Conservation (phyloP, 2,888 invertebrate species). For the Agriopis leucophaearia region DNA sequence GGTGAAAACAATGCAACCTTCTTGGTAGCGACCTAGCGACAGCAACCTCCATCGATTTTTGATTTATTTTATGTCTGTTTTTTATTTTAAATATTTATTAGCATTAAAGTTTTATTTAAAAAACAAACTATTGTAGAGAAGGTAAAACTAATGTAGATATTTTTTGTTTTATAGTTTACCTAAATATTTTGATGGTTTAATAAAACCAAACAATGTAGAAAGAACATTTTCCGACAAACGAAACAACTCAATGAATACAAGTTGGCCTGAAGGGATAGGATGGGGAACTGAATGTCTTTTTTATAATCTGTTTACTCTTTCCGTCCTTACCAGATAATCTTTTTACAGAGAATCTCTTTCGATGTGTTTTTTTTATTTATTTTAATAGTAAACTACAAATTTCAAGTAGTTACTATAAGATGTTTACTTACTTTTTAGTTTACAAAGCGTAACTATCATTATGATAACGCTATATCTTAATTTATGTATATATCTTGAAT, state of each 20-base stretch:
- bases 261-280: conserved; percentile 62
- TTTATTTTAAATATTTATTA: no score
- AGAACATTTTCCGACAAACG: conserved; percentile 38
- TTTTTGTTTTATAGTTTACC: background rate
- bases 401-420: background rate
- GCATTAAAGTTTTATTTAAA: no score
- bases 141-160: background rate
- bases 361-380: conserved; percentile 61
- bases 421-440: background rate
- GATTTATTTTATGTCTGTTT: no score
- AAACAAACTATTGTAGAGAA: background rate
- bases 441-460: no score
- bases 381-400: background rate
- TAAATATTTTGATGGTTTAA: background rate
- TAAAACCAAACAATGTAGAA: conserved; percentile 14
- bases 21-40: no score
- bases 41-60: no score
- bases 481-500: no score
- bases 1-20: no score
- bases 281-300: conserved; percentile 72
- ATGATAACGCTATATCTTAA: no score
- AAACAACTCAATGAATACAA: conserved; percentile 56
- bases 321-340: conserved; percentile 76
- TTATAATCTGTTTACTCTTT: conserved; percentile 83
- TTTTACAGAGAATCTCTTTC: conserved; percentile 69